Evolutionary conservation across 2,888 invertebrate species (phyloP).

Genomic region (Campaea margaritaria): DNA sequence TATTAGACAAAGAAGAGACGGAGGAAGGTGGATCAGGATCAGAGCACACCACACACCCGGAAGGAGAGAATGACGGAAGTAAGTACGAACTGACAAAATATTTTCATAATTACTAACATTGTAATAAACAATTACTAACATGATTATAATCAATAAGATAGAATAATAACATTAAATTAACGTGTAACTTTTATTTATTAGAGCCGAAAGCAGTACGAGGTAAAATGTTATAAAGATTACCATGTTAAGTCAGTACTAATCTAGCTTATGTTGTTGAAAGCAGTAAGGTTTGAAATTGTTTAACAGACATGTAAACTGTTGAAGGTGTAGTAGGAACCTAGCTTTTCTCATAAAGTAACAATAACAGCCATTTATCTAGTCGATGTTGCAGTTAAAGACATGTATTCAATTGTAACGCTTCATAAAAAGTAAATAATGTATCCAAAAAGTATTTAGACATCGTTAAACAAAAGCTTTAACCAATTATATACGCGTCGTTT

Average conservation of each 20-base stretch:
- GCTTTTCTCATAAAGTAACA: background rate
- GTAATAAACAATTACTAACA: background rate
- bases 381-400: constrained; percentile 13
- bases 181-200: constrained; percentile 14
- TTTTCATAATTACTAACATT: background rate
- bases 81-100: constrained; percentile 37
- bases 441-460: background rate
- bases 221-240: constrained; percentile 4
- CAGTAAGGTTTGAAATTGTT: constrained; percentile 20
- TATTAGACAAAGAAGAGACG: constrained; percentile 81
- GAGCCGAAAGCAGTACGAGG: constrained; percentile 23
- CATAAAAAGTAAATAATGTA: constrained; percentile 4
- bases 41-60: constrained; percentile 75
- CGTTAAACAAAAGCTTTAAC: constrained; percentile 1
- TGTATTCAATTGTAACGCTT: constrained; percentile 5
- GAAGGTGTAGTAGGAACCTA: background rate
- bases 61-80: constrained; percentile 79
- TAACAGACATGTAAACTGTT: constrained; percentile 1
- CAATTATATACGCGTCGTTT: constrained; percentile 6
- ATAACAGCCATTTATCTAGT: background rate
- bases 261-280: constrained; percentile 16
- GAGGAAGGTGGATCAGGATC: constrained; percentile 77
- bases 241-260: constrained; percentile 4
- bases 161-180: background rate
- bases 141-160: background rate